phyloP scores from a whole-genome alignment of 2,888 invertebrate species.

The Hymenopus coronatus region DNA sequence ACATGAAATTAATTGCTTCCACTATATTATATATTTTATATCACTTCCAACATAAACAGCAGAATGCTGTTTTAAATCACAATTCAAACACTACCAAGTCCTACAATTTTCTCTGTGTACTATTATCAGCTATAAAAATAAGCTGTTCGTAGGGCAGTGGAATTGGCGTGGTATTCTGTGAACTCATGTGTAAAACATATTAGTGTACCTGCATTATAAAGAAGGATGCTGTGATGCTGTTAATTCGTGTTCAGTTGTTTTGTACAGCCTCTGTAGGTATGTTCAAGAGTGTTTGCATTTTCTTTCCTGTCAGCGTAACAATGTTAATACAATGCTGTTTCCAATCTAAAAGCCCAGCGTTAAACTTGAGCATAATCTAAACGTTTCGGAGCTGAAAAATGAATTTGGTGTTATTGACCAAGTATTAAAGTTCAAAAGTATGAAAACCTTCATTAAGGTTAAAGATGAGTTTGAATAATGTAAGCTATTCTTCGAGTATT shows the following conservation, averaged over 20 bases:
- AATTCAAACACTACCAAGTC: not conserved
- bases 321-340: not conserved
- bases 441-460: no score
- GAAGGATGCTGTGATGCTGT: slow-evolving; percentile 20
- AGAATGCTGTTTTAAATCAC: not conserved
- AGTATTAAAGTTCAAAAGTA: no score
- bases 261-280: not conserved
- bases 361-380: no score
- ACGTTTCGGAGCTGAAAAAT: no score
- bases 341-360: not conserved
- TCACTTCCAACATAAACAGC: not conserved
- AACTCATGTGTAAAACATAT: not conserved
- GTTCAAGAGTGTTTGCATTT: not conserved
- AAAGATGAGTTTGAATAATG: no score
- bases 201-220: slow-evolving; percentile 10
- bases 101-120: not conserved
- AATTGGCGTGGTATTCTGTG: not conserved
- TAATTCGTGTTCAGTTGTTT: slow-evolving; percentile 1
- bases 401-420: no score
- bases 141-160: not conserved
- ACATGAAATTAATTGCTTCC: not conserved
- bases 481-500: no score
- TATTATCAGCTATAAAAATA: slow-evolving; percentile 1
- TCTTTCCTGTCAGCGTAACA: not conserved
- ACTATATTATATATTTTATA: slow-evolving; percentile 6